Evolutionary conservation across 2,113 vertebrate species (phyloP), one percentile per base, ranked within the genome.

Genomic region (Mormoops blainvillei): DNA sequence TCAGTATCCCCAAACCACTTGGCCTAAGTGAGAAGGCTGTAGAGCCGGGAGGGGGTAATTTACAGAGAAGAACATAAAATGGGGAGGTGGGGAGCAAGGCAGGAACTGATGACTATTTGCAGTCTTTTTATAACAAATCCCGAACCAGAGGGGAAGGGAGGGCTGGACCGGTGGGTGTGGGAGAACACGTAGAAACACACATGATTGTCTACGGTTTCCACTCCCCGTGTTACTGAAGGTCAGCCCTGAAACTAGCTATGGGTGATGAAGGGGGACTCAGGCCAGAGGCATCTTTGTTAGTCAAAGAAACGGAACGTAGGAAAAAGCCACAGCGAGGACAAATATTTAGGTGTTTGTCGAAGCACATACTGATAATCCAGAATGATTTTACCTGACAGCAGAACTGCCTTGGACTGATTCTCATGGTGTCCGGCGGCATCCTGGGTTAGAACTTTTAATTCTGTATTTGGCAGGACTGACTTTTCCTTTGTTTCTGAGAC

Each of bases 371-470:
- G 24, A 92, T 95, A 82, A 94, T 67, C 96, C 68, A 95, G 96
- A 91, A 84, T 95, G 95, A 96, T 97, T 98, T 98, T 94, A 31
- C 24, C 18, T 10, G 36, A 28, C 12, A 19, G 50, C 15, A 96
- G 88, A 97, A 82, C 36, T 71, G 70, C 86, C 63, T 83, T 74
- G 78, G 50, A 85, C 94, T 74, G 96, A 86, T 95, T 97, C 87
- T 92, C 89, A 89, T 74, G 97, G 95, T 92, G 85, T 95, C 87
- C 94, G 95, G 91, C 92, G 85, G 87, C 95, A 97, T 98, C 94
- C 97, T 95, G 91, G 94, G 88, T 86, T 94, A 94, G 16, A 93
- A 41, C 9, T 52, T 63, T 54, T 28, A 11, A 33, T 63, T 31
- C 43, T 80, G 38, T 54, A 5, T 50, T 41, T 19, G 43, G 3